Percentiles rank a stretch among this genome's conserved stretches.
phyloP scores from a whole-genome alignment of 2,888 invertebrate species.

The Noctua fimbriata region DNA sequence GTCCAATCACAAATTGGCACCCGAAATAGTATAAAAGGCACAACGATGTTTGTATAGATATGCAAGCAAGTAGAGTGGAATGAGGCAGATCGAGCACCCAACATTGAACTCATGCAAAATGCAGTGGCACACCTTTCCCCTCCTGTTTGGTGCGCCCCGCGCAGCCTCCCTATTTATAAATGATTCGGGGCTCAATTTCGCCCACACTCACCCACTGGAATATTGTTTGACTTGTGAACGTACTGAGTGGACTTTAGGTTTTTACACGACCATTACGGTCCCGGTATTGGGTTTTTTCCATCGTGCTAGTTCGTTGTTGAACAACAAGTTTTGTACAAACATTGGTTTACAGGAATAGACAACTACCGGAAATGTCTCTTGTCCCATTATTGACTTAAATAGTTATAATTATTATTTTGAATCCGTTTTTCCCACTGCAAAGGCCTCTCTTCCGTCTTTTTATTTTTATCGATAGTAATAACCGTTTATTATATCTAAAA shows the following conservation, averaged over 20 bases:
- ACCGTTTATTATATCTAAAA: not conserved
- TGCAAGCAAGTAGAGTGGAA: conserved; percentile 67
- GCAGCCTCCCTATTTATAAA: conserved; percentile 83
- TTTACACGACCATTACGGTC: conserved; percentile 40
- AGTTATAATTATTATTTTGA: not conserved
- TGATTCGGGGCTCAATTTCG: conserved; percentile 87
- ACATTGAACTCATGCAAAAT: conserved; percentile 86
- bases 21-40: conserved; percentile 55
- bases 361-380: not conserved
- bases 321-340: conserved; percentile 1
- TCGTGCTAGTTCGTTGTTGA: conserved; percentile 17
- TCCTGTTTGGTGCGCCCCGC: conserved; percentile 70
- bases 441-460: not conserved
- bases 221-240: conserved; percentile 86
- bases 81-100: conserved; percentile 76
- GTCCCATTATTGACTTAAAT: not conserved
- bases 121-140: conserved; percentile 80
- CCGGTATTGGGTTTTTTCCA: conserved; percentile 21
- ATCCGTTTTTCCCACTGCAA: not conserved
- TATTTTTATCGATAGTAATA: not conserved
- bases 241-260: conserved; percentile 64
- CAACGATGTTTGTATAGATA: conserved; percentile 57
- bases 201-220: conserved; percentile 76
- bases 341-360: conserved; percentile 6
- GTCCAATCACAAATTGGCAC: conserved; percentile 10